Evolutionary conservation across 2,797 vertebrate genomes (phyloP).

Genomic region (Lacerta agilis): DNA sequence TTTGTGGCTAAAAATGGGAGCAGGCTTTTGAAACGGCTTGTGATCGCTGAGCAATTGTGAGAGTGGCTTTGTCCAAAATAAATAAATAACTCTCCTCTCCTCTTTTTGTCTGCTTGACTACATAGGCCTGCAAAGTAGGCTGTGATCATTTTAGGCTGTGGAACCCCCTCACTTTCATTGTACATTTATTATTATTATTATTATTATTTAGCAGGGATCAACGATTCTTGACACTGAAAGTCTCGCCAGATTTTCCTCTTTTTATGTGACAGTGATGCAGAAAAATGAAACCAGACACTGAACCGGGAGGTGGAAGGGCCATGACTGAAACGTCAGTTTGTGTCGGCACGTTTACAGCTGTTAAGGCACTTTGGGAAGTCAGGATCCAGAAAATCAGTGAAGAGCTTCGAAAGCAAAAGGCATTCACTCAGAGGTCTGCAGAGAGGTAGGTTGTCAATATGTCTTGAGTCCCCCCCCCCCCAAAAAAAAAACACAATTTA

Average conservation of each 20-base stretch:
- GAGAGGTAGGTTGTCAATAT: conserved; percentile 62
- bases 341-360: conserved; percentile 82
- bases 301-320: conserved; percentile 60
- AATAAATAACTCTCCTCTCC: not conserved
- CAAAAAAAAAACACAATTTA: too few species aligned
- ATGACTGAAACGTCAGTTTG: conserved; percentile 82
- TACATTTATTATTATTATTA: not conserved
- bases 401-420: conserved; percentile 79
- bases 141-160: not conserved
- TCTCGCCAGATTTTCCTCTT: not conserved
- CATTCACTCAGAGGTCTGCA: conserved; percentile 75
- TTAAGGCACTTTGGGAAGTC: conserved; percentile 91
- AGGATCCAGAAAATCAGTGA: conserved; percentile 86
- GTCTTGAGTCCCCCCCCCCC: not conserved
- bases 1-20: not conserved
- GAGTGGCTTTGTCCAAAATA: not conserved
- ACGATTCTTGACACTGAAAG: not conserved
- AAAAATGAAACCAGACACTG: conserved; percentile 19
- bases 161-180: not conserved
- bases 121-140: not conserved
- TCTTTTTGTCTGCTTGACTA: not conserved
- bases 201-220: not conserved
- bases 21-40: conserved; percentile 3
- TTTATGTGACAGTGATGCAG: not conserved
- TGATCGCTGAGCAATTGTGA: not conserved